Conservation (phyloP, 2,113 vertebrate species). For the Sander lucioperca region DNA sequence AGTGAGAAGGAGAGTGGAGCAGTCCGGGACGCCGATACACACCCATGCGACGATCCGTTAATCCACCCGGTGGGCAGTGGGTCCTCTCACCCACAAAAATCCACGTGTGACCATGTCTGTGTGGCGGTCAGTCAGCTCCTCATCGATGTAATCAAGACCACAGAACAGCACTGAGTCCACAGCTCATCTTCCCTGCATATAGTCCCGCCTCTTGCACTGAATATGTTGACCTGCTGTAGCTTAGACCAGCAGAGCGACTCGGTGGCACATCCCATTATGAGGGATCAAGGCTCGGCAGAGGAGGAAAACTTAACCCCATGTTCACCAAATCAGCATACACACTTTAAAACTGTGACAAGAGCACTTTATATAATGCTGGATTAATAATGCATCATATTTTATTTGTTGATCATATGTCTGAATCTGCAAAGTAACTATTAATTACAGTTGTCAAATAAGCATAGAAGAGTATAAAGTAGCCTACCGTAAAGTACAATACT, state of each 20-base stretch:
- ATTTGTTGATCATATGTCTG: not conserved
- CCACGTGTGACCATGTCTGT: constrained; percentile 69
- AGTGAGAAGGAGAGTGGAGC: constrained; percentile 1
- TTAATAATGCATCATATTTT: not conserved
- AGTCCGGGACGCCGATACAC: constrained; percentile 22
- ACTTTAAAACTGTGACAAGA: not conserved
- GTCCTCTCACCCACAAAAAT: constrained; percentile 26
- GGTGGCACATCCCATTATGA: constrained; percentile 83
- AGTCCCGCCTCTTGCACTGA: constrained; percentile 71
- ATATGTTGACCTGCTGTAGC: constrained; percentile 77
- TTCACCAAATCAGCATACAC: constrained; percentile 32
- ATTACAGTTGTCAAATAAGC: not conserved
- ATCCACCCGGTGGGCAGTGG: constrained; percentile 14
- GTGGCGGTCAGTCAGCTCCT: constrained; percentile 14
- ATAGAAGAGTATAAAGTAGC: not conserved
- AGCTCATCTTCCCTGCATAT: constrained; percentile 41
- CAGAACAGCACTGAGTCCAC: constrained; percentile 40
- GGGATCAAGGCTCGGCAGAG: constrained; percentile 70
- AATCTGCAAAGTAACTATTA: not conserved
- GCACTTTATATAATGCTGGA: not conserved
- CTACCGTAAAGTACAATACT: not conserved
- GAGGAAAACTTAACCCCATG: constrained; percentile 79
- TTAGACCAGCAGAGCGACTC: constrained; percentile 72
- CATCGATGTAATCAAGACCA: constrained; percentile 40
- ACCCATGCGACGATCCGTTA: constrained; percentile 22